Evolutionary conservation across 2,888 invertebrate genomes (phyloP).

Genomic region (Drosophila birchii): DNA sequence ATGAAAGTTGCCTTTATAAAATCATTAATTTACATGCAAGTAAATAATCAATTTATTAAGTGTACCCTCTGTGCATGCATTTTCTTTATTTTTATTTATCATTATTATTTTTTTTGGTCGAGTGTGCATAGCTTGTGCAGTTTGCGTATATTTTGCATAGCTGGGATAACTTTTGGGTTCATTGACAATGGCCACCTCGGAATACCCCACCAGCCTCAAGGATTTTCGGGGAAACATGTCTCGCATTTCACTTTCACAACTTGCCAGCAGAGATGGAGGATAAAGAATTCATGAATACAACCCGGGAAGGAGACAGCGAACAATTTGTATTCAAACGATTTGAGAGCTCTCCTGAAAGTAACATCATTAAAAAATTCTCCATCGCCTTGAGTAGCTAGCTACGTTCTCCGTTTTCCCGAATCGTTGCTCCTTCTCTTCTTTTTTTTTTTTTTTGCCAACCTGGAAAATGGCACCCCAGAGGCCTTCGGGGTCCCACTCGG

Average conservation of each 20-base stretch:
- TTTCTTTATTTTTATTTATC: too few species aligned
- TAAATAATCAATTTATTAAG: neutral
- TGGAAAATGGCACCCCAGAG: conserved; percentile 49
- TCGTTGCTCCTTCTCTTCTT: conserved; percentile 1
- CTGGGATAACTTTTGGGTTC: conserved; percentile 41
- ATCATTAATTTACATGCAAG: neutral
- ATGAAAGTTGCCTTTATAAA: neutral
- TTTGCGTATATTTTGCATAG: conserved; percentile 31
- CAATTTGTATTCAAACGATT: conserved; percentile 70
- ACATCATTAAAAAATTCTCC: conserved; percentile 47
- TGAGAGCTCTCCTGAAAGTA: conserved; percentile 46
- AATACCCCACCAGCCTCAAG: conserved; percentile 27
- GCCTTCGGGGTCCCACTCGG: conserved; percentile 34
- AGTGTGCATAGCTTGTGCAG: conserved; percentile 23
- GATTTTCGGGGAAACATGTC: conserved; percentile 41
- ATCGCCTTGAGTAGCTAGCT: conserved; percentile 39
- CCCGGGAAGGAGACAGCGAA: conserved; percentile 37
- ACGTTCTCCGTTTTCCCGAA: neutral
- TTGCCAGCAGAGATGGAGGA: conserved; percentile 56
- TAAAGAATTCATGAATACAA: conserved; percentile 73
- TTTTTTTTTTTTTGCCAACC: neutral
- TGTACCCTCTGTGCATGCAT: neutral
- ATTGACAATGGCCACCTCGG: conserved; percentile 36
- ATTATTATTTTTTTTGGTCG: neutral
- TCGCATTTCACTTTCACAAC: conserved; percentile 72